A percentile compares a stretch with the other conserved stretches of the same genome.
Conservation (phyloP, 2,888 invertebrate species). For the Oscheius sp. region DNA sequence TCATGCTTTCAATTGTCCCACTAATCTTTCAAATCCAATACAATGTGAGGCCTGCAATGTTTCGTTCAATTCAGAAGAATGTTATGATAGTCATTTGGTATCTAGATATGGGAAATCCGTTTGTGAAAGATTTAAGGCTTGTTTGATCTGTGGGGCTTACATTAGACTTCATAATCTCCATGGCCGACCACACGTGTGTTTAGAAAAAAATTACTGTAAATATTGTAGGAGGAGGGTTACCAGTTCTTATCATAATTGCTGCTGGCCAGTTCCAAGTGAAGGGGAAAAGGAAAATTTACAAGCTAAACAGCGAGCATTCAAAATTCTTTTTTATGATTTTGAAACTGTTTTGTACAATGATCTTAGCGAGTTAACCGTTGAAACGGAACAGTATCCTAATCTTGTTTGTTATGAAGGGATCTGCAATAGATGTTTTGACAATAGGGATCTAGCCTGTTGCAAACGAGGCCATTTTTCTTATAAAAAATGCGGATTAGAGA, state of each 20-base stretch:
- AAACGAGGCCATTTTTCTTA: conserved; percentile 6
- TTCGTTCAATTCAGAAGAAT: background rate
- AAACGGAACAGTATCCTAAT: conserved; percentile 21
- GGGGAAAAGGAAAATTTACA: background rate
- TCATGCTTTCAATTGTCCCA: background rate
- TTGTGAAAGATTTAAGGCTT: background rate
- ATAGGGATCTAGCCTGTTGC: background rate
- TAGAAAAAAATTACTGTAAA: background rate
- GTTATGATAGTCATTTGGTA: background rate
- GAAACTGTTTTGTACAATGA: conserved; percentile 10
- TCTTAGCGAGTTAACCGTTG: background rate
- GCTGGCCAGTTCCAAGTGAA: conserved; percentile 4
- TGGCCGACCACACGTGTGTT: background rate
- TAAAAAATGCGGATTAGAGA: background rate
- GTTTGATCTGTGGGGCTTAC: background rate
- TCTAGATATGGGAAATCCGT: too few species aligned
- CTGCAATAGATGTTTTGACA: conserved; percentile 9
- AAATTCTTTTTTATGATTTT: conserved; percentile 6
- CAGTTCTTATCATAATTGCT: background rate
- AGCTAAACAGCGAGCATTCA: background rate
- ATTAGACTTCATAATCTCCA: background rate
- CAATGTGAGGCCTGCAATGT: background rate
- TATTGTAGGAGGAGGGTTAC: background rate
- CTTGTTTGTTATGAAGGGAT: background rate
- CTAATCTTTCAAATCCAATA: background rate